Evolutionary conservation across 2,113 vertebrate genomes (phyloP).

Genomic region (Pseudopipra pipra): DNA sequence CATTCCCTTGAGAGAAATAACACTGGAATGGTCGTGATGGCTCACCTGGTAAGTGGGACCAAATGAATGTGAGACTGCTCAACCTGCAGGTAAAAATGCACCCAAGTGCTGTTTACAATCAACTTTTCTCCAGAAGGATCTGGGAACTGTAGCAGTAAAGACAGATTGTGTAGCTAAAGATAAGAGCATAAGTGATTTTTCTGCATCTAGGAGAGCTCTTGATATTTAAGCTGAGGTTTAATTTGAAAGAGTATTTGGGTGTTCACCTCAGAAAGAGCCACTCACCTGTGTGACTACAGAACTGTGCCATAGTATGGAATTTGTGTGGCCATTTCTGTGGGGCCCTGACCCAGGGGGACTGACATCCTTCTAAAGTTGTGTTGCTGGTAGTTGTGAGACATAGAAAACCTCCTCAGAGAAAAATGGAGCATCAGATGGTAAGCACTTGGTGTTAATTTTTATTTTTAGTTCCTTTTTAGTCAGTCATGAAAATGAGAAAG

Average conservation of each 20-base stretch:
- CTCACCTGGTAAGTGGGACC: neutral
- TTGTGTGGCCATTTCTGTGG: neutral
- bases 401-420: neutral
- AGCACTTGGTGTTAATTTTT: neutral
- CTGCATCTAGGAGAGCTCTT: neutral
- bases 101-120: neutral
- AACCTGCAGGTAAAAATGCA: neutral
- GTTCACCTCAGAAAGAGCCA: neutral
- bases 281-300: neutral
- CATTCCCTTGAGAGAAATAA: neutral
- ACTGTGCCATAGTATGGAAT: accelerated
- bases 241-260: neutral
- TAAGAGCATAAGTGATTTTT: neutral
- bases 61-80: neutral
- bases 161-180: neutral
- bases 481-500: neutral
- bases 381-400: neutral
- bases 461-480: neutral
- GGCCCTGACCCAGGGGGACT: neutral
- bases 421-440: neutral
- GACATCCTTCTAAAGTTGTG: neutral
- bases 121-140: neutral
- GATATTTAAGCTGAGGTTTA: neutral
- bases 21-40: neutral
- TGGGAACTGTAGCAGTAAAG: neutral